These are phyloP conservation scores for Perizoma flavofasciatum DNA, from an alignment of 2,888 invertebrate species.

Conservation along the genomic window DNA sequence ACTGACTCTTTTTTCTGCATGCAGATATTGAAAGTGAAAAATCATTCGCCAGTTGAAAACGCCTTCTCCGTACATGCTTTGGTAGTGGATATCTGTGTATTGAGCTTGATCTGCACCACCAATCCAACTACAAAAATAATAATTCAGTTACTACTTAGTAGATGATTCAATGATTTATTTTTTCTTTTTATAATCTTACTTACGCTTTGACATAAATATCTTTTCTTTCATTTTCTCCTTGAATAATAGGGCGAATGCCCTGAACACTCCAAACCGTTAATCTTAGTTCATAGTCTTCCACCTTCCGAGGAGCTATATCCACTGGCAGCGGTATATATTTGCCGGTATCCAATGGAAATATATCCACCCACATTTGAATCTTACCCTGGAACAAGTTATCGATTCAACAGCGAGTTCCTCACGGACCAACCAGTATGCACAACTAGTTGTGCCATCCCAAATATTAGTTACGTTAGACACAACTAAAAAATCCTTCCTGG, in stretches of 20 bases:
- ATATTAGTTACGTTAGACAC: too few relatives aligned
- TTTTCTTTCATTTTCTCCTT: constrained; percentile 88
- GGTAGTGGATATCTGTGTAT: constrained; percentile 92
- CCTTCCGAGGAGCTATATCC: constrained; percentile 89
- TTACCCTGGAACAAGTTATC: constrained; percentile 86
- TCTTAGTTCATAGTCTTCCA: constrained; percentile 87
- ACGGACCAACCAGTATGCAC: too few relatives aligned
- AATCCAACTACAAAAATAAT: constrained; percentile 85
- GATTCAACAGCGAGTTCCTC: background rate
- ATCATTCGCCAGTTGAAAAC: constrained; percentile 96
- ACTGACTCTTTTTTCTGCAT: constrained; percentile 87
- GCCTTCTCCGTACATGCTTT: constrained; percentile 90
- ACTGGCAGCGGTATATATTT: constrained; percentile 87
- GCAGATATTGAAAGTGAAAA: constrained; percentile 90
- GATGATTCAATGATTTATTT: background rate
- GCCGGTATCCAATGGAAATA: constrained; percentile 86
- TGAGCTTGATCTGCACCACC: constrained; percentile 87
- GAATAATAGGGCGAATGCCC: constrained; percentile 84
- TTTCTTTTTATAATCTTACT: constrained; percentile 41
- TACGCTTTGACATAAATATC: constrained; percentile 91
- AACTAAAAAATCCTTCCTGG: too few relatives aligned
- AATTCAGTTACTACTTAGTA: background rate
- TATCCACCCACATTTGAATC: constrained; percentile 95
- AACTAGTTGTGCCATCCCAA: too few relatives aligned
- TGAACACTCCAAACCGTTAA: constrained; percentile 87